Evolutionary conservation across 2,888 invertebrate species (phyloP), one percentile per base, ranked within the genome.

Genomic region (Monochamus alternatus): DNA sequence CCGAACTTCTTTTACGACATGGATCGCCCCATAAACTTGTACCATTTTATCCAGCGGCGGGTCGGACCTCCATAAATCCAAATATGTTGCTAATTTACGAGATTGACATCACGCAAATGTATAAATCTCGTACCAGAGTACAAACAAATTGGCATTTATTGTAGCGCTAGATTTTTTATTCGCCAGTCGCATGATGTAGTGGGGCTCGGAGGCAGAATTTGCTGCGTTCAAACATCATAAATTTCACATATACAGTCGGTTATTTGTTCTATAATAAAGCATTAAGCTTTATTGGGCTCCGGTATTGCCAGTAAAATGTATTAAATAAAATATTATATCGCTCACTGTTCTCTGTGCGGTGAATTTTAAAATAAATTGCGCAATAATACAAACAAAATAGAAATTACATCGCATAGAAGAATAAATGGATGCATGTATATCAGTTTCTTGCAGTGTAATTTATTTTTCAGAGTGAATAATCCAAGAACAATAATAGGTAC

Each of bases 81-180:
- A 64, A 68, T 65, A 68, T 69, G 68, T 60, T 69, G 55, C 66
- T 72, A 71, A 74, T 58, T 72, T 64, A 73, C 65, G 74, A 74
- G 72, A 74, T 74, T 77, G 64, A 63, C 64, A 58, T 69, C 73
- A 69, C 68, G 75, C 68, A 73, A 77, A 74, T 74, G 75, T 69
- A 63, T 65, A 74, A 74, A 74, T 70, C 59, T 22, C 47, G 31
- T 38, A 51, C 66, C 59, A 59, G 43, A 71, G 65, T 69, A 66
- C 60, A 52, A 66, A 75, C 66, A 66, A 66, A 66, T 66, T 66
- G 66, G 66, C 66, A 52, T 66, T 60, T 51, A 60, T 69, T 69
- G 69, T 38, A 60, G 58, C 10, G 12, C 31, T 69, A 69, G 59
- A 31, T 69, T 69, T 67, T 69, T 69, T 60, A 59, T 68, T 66